phyloP scores from a whole-genome alignment of 2,113 vertebrate species.

The Charina bottae region DNA sequence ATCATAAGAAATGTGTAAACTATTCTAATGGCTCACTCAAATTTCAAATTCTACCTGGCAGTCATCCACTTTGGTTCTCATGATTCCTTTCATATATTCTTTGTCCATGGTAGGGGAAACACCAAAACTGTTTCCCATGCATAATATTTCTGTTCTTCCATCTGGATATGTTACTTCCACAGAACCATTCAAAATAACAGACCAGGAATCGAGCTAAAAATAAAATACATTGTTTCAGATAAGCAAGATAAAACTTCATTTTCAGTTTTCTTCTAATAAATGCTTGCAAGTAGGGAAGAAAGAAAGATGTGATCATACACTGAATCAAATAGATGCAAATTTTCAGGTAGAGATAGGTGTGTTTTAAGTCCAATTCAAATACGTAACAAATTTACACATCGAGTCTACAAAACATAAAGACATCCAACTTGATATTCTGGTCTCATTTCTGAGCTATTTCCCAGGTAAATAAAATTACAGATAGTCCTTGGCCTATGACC shows the following conservation, averaged over 20 bases:
- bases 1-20: neutral
- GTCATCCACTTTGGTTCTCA: conserved; percentile 99
- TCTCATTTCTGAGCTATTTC: neutral
- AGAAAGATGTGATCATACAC: neutral
- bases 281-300: neutral
- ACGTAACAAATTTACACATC: neutral
- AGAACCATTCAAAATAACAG: conserved; percentile 97
- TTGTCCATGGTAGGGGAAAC: conserved; percentile 98
- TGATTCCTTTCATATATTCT: conserved; percentile 97
- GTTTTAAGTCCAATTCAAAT: neutral
- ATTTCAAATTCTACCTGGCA: conserved; percentile 85
- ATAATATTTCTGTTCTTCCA: conserved; percentile 91
- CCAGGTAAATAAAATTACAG: neutral
- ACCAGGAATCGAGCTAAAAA: conserved; percentile 96
- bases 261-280: neutral
- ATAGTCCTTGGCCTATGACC: neutral
- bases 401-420: neutral
- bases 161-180: conserved; percentile 96
- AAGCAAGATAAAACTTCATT: neutral
- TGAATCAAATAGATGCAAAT: neutral
- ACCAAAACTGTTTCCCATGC: conserved; percentile 98
- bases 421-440: neutral
- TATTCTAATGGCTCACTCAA: neutral
- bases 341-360: too few relatives aligned
- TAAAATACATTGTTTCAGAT: conserved; percentile 19